Evolutionary conservation across 1,140 invertebrate genomes (phyloP), one percentile per base, ranked within the genome.

Genomic region (Nymphalis io): DNA sequence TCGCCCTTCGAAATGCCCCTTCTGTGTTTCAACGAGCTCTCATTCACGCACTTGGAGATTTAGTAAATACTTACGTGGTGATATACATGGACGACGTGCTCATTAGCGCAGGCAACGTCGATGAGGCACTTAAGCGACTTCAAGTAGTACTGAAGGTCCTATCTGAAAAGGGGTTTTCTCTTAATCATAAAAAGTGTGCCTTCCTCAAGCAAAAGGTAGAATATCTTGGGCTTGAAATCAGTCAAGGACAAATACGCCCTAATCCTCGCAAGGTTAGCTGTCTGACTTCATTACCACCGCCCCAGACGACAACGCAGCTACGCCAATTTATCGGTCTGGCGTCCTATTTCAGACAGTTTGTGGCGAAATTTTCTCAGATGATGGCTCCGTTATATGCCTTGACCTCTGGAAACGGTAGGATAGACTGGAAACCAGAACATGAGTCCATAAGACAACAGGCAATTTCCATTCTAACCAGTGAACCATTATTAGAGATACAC

Each of bases 381-480:
- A 51, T 51, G 16, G 16, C 16, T 2, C 46, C 46, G 3, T n/a
- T 51, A 5, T n/a, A 20, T 18, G 1, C 6, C 2, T 18, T 51
- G 1, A 51, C 46, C 20, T 3, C 46, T 8, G 18, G 46, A 20
- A 51, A 51, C 10, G 12, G 16, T 8, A 51, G 11, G 2, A 20
- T 51, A 6, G n/a, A 53, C 13, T 69, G 67, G 66, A 57, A 40
- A 8, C 6, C 61, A 4, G 12, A 48, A 15, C 40, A 55, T 38
- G 72, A 69, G 12, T 38, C 39, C 20, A 64, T 70, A 40, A n/a
- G 66, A 13, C 21, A 69, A 59, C 2, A 73, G 5, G 33, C 57
- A 5, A 63, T 70, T 55, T 11, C 53, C 0, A 42, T 58, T n/a
- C 27, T 78, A 12, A 74, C 42, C 15, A 42, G 71, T 39, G 57